A percentile compares a stretch with the other conserved stretches of the same genome.
phyloP scores from a whole-genome alignment of 2,888 invertebrate species.

The Sinopyrophorus schimmeli region DNA sequence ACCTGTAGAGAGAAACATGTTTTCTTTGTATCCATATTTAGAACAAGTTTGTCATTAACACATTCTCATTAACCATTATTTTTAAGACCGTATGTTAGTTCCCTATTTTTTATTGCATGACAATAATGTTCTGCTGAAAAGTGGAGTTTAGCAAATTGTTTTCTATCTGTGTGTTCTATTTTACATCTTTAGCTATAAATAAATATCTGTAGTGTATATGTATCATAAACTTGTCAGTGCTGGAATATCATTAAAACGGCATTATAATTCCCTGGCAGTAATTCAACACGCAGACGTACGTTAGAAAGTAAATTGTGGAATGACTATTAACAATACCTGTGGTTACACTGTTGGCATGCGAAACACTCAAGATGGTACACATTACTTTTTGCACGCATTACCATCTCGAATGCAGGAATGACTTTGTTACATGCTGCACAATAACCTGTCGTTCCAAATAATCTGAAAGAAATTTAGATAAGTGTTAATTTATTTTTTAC shows the following conservation, averaged over 20 bases:
- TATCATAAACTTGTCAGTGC: constrained; percentile 27
- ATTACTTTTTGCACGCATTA: constrained; percentile 90
- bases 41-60: constrained; percentile 24
- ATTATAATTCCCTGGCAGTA: constrained; percentile 39
- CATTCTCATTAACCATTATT: constrained; percentile 21
- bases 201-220: constrained; percentile 19
- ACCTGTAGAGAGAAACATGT: constrained; percentile 61
- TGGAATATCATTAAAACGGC: constrained; percentile 36
- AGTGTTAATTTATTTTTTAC: background rate
- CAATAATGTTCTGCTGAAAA: constrained; percentile 14
- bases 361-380: constrained; percentile 94
- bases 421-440: constrained; percentile 92
- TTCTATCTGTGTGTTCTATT: constrained; percentile 20
- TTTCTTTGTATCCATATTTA: constrained; percentile 27
- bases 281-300: constrained; percentile 31
- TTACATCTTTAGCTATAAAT: constrained; percentile 7
- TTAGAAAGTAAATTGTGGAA: constrained; percentile 24
- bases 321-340: constrained; percentile 66
- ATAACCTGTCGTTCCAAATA: constrained; percentile 88
- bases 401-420: constrained; percentile 94
- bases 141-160: constrained; percentile 13
- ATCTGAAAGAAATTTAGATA: constrained; percentile 58
- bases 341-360: constrained; percentile 92
- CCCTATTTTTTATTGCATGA: too few relatives aligned
- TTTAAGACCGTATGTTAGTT: constrained; percentile 8